phyloP scores from a whole-genome alignment of 2,113 vertebrate genomes.

The Bufo bufo region DNA sequence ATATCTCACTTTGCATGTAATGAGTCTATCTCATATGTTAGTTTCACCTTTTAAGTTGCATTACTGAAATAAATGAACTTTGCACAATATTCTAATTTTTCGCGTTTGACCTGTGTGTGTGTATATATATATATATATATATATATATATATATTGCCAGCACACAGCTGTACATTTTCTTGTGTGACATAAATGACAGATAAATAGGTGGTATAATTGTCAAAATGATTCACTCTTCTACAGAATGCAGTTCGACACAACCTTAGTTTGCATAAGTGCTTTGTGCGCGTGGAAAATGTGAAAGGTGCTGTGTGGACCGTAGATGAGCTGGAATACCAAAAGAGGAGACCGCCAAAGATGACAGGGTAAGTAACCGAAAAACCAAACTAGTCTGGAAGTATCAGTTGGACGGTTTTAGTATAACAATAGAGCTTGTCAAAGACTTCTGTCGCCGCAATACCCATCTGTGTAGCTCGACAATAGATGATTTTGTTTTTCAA shows the following conservation, averaged over 20 bases:
- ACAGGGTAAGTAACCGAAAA: constrained; percentile 80
- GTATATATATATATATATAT: too few relatives aligned
- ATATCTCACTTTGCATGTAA: too few relatives aligned
- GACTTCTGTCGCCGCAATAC: too few relatives aligned
- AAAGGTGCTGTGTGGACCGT: constrained; percentile 99
- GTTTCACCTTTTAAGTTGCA: too few relatives aligned
- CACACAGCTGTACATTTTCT: neutral
- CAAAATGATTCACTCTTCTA: neutral
- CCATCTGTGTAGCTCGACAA: too few relatives aligned
- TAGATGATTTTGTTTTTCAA: too few relatives aligned
- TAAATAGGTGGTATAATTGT: neutral
- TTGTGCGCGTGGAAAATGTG: constrained; percentile 98
- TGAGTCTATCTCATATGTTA: too few relatives aligned
- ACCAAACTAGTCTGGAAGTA: neutral
- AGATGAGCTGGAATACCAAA: constrained; percentile 98
- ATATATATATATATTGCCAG: neutral
- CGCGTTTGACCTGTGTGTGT: too few relatives aligned
- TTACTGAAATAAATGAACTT: too few relatives aligned
- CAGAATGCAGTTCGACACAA: constrained; percentile 99
- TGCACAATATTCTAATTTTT: too few relatives aligned
- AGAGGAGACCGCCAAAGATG: constrained; percentile 99
- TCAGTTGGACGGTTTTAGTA: neutral
- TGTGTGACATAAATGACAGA: neutral
- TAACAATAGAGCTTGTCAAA: too few relatives aligned
- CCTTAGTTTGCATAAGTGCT: constrained; percentile 99